These are phyloP conservation scores for Pyrgilauda ruficollis DNA, from an alignment of 2,113 vertebrate genomes.

Conservation along the genomic window DNA sequence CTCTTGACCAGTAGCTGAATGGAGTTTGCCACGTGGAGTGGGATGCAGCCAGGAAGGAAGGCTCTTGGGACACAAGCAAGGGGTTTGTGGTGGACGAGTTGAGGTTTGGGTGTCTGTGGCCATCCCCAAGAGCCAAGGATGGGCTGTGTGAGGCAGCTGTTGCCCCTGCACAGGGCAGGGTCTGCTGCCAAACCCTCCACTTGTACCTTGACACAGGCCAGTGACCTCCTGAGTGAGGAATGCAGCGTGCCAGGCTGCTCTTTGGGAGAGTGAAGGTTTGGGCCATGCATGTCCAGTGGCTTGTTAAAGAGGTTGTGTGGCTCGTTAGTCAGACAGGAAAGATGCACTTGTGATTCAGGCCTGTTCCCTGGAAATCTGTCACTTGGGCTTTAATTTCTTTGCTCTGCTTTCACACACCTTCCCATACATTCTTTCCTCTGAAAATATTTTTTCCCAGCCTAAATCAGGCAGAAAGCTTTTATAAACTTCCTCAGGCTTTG, in stretches of 20 bases:
- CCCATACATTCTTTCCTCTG: background rate
- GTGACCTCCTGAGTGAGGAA: background rate
- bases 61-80: background rate
- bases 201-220: background rate
- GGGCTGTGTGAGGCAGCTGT: background rate
- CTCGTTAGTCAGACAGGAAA: background rate
- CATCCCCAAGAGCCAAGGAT: background rate
- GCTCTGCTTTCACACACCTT: background rate
- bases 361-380: background rate
- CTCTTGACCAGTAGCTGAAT: background rate
- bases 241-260: background rate
- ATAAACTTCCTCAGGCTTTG: background rate
- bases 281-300: background rate
- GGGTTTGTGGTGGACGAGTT: rapidly evolving
- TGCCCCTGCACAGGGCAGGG: background rate
- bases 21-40: rapidly evolving
- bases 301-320: background rate
- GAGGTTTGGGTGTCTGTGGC: background rate
- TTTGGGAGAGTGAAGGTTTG: background rate
- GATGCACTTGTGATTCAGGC: background rate
- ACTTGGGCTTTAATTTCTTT: background rate
- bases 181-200: background rate
- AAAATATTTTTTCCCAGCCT: background rate
- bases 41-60: background rate
- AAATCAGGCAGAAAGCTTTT: background rate